phyloP scores from a whole-genome alignment of 2,113 vertebrate genomes.

The Coreoperca whiteheadi region DNA sequence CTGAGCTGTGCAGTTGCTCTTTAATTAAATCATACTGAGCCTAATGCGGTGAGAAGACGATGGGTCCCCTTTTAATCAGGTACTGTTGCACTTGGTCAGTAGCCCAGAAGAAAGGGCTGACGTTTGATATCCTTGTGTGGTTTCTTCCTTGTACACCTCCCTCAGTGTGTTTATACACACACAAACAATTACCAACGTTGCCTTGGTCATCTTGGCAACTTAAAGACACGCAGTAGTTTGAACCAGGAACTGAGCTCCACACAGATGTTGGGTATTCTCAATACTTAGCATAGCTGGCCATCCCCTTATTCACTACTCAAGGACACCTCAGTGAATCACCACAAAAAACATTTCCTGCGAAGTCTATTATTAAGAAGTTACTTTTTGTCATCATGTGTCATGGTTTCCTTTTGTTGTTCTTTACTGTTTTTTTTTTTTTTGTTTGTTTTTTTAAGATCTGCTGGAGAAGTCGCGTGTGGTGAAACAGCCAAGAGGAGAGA shows the following conservation, averaged over 20 bases:
- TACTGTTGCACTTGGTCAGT: conserved; percentile 57
- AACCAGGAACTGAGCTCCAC: conserved; percentile 2
- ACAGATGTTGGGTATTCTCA: background rate
- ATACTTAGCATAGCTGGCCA: background rate
- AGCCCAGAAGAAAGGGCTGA: conserved; percentile 57
- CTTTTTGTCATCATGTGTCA: conserved; percentile 34
- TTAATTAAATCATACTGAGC: conserved; percentile 68
- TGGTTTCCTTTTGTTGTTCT: conserved; percentile 49
- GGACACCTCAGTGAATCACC: conserved; percentile 9
- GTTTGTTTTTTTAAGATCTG: too few relatives aligned
- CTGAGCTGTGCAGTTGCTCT: conserved; percentile 51
- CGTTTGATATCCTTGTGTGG: conserved; percentile 44
- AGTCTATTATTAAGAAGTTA: conserved; percentile 13
- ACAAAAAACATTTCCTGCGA: background rate
- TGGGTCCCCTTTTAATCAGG: conserved; percentile 64
- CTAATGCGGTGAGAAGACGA: conserved; percentile 68
- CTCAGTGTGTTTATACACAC: conserved; percentile 36
- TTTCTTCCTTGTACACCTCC: conserved; percentile 56
- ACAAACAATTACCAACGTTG: conserved; percentile 50
- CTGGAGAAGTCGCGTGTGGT: conserved; percentile 96
- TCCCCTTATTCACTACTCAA: conserved; percentile 1
- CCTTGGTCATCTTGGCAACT: conserved; percentile 57
- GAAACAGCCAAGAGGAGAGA: conserved; percentile 96
- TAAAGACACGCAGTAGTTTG: conserved; percentile 24
- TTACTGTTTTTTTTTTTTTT: conserved; percentile 32